phyloP scores from a whole-genome alignment of 2,113 vertebrate species.

The Thermophis baileyi region DNA sequence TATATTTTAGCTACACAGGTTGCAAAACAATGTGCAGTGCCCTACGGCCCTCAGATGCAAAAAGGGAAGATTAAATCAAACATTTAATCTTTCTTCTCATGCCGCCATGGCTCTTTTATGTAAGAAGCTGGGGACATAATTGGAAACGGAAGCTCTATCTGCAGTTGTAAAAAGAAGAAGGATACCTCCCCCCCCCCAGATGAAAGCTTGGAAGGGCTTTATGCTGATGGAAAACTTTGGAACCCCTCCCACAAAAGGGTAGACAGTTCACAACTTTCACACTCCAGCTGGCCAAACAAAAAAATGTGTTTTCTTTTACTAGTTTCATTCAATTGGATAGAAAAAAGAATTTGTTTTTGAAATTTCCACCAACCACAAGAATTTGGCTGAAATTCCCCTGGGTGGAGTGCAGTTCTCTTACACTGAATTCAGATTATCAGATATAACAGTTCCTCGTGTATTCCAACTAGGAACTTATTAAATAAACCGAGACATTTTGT shows the following conservation, averaged over 20 bases:
- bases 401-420: background rate
- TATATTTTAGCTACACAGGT: background rate
- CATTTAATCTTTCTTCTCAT: background rate
- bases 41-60: background rate
- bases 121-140: background rate
- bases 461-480: conserved; percentile 22
- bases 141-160: background rate
- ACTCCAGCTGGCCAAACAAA: background rate
- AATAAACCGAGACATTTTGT: conserved; percentile 18
- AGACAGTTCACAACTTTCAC: background rate
- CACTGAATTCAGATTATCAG: background rate
- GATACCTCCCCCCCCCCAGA: background rate
- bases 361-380: background rate
- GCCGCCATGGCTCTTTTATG: background rate
- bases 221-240: background rate
- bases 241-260: background rate
- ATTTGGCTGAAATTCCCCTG: background rate
- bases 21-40: background rate
- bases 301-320: background rate
- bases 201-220: background rate
- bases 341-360: background rate
- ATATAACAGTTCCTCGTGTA: background rate
- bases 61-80: background rate
- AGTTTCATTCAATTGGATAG: background rate
- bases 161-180: background rate